A percentile compares a stretch with the other conserved stretches of the same genome.
Conservation (phyloP, 2,113 vertebrate genomes). For the Aspiorhynchus laticeps region DNA sequence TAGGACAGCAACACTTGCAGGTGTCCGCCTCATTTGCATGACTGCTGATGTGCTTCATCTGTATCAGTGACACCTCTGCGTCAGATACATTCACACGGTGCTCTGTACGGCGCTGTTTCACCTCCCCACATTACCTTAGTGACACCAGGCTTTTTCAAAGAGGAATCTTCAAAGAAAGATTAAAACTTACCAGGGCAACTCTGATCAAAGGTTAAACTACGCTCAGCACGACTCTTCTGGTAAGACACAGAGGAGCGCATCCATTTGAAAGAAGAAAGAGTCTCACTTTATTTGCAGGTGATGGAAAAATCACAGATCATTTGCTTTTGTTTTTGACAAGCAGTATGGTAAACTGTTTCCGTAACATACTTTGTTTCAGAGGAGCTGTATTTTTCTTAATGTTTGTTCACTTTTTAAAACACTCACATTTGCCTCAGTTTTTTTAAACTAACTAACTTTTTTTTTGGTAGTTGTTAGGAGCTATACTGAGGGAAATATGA, state of each 20-base stretch:
- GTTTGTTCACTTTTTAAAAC: conserved; percentile 55
- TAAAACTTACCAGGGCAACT: conserved; percentile 65
- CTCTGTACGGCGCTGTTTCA: conserved; percentile 16
- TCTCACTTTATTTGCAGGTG: conserved; percentile 41
- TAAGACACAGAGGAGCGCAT: conserved; percentile 58
- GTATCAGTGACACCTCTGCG: conserved; percentile 5
- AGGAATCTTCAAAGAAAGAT: conserved; percentile 71
- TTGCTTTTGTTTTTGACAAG: background rate
- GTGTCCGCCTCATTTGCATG: background rate
- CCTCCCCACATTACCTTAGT: conserved; percentile 60
- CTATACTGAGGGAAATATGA: conserved; percentile 54
- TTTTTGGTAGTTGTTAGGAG: conserved; percentile 50
- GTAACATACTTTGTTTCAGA: conserved; percentile 43
- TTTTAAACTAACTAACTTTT: too few relatives aligned
- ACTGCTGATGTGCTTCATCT: conserved; percentile 7
- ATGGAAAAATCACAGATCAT: background rate
- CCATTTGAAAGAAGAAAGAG: conserved; percentile 6
- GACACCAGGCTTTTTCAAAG: conserved; percentile 69
- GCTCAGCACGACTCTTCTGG: conserved; percentile 56
- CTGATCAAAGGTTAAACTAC: conserved; percentile 74
- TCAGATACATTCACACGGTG: conserved; percentile 31
- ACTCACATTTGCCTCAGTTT: conserved; percentile 47
- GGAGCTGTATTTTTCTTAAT: conserved; percentile 60
- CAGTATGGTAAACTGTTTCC: conserved; percentile 47
- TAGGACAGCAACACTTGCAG: background rate